Evolutionary conservation across 2,113 vertebrate species (phyloP).

Genomic region (Miniopterus natalensis): DNA sequence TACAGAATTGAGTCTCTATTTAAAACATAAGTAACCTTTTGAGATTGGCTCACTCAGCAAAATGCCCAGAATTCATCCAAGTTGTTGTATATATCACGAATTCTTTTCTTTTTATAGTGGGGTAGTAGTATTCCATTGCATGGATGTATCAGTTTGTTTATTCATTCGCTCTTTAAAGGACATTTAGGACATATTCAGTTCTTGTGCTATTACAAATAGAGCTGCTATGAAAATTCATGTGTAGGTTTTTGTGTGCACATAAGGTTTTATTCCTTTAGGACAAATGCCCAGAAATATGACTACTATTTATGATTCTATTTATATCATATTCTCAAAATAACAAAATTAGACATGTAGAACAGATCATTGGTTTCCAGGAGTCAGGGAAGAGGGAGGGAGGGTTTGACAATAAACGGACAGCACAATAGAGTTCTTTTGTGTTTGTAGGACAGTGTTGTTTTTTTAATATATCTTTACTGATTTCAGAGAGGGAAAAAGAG

Average conservation of each 20-base stretch:
- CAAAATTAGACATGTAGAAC: neutral
- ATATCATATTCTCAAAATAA: conserved; percentile 7
- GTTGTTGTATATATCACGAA: neutral
- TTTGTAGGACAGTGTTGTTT: neutral
- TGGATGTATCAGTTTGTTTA: neutral
- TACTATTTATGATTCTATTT: neutral
- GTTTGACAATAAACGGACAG: neutral
- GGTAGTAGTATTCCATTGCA: neutral
- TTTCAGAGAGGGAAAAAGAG: too few relatives aligned
- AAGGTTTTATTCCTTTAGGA: conserved; percentile 38
- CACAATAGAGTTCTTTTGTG: neutral
- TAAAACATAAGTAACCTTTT: conserved; percentile 45
- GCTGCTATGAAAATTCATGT: neutral
- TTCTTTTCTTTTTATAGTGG: conserved; percentile 1
- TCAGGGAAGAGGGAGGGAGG: neutral
- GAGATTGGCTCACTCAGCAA: conserved; percentile 21
- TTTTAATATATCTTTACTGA: too few relatives aligned
- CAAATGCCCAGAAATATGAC: neutral
- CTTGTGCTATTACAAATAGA: conserved; percentile 22
- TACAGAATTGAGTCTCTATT: conserved; percentile 24
- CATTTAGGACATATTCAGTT: neutral
- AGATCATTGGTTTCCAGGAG: neutral
- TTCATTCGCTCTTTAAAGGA: conserved; percentile 25
- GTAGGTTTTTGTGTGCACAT: neutral
- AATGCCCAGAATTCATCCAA: conserved; percentile 29